A percentile compares a stretch with the other conserved stretches of the same genome.
Conservation (phyloP, 2,888 invertebrate genomes). For the Arrhopalites spinosus region DNA sequence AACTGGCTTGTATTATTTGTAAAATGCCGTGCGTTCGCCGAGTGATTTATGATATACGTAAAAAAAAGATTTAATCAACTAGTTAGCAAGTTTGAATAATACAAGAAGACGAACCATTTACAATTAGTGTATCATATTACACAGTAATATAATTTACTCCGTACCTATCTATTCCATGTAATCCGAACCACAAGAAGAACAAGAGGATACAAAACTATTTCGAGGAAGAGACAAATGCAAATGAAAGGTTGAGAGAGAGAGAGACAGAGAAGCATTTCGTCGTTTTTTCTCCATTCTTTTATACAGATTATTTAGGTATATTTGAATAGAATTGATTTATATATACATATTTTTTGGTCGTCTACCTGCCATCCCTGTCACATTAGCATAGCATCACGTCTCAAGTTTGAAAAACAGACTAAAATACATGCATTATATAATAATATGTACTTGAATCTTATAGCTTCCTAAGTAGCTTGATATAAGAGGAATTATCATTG, state of each 20-base stretch:
- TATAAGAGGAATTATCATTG: background rate
- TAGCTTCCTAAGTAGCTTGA: too few relatives aligned
- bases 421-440: too few relatives aligned
- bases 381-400: background rate
- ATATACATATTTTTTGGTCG: background rate
- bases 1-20: too few relatives aligned
- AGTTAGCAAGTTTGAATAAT: background rate
- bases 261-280: too few relatives aligned
- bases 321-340: too few relatives aligned
- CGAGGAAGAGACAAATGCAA: slow-evolving; percentile 15
- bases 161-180: slow-evolving; percentile 3
- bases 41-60: slow-evolving; percentile 20
- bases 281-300: background rate
- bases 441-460: background rate
- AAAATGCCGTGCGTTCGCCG: too few relatives aligned
- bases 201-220: slow-evolving; percentile 4
- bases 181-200: background rate
- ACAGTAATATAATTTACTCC: background rate
- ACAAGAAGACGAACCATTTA: background rate
- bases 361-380: background rate
- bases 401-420: too few relatives aligned
- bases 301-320: background rate
- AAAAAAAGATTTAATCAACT: slow-evolving; percentile 16
- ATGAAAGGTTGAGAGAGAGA: background rate
- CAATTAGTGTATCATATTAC: slow-evolving; percentile 18